Percentiles rank a stretch among this genome's conserved stretches.
Conservation (phyloP, 2,797 vertebrate genomes). For the Phyllotis vaccarum region DNA sequence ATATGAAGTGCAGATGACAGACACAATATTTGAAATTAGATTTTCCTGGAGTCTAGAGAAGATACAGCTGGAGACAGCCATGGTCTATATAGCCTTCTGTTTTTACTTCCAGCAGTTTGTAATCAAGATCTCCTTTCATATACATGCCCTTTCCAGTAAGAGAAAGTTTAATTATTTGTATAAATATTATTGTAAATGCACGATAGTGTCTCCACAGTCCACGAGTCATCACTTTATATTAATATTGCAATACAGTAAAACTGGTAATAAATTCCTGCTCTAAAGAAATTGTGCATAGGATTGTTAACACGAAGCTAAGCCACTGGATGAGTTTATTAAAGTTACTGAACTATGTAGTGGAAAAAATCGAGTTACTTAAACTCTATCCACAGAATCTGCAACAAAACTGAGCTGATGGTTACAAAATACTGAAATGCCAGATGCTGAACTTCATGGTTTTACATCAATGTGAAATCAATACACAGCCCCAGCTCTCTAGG, state of each 20-base stretch:
- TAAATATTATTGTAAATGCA: constrained; percentile 83
- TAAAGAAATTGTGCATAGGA: constrained; percentile 76
- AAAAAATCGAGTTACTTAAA: constrained; percentile 82
- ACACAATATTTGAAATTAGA: constrained; percentile 83
- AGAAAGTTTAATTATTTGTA: constrained; percentile 84
- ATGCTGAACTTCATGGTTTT: constrained; percentile 60
- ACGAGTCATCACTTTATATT: constrained; percentile 79
- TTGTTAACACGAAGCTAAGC: constrained; percentile 76
- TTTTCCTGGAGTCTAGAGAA: constrained; percentile 74
- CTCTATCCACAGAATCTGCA: constrained; percentile 71
- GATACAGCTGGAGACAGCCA: constrained; percentile 64
- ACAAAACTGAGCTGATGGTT: constrained; percentile 74
- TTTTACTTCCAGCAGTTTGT: constrained; percentile 78
- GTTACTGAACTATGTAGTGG: constrained; percentile 84
- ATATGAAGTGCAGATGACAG: constrained; percentile 86
- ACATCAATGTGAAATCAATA: not conserved
- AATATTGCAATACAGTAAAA: constrained; percentile 84
- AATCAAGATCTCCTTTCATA: constrained; percentile 69
- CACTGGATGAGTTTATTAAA: constrained; percentile 78
- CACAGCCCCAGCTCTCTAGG: constrained; percentile 67
- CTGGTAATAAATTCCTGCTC: constrained; percentile 79
- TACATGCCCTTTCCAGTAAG: constrained; percentile 70
- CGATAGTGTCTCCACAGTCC: constrained; percentile 66
- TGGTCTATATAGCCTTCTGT: constrained; percentile 8
- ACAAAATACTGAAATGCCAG: constrained; percentile 61